phyloP scores from a whole-genome alignment of 2,888 invertebrate species.

The Mythimna lalbum region DNA sequence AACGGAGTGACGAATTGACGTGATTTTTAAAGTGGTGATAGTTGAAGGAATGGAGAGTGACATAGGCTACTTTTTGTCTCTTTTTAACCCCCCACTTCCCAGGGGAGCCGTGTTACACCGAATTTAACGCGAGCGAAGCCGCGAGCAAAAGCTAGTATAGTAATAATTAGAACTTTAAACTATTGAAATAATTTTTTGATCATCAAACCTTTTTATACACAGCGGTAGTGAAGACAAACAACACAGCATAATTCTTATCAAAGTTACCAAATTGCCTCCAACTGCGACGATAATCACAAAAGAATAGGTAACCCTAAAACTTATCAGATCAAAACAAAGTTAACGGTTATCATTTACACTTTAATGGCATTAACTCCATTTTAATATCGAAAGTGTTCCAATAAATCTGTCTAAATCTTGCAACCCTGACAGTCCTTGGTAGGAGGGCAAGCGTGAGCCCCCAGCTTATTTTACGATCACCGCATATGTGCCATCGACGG shows the following conservation, averaged over 20 bases:
- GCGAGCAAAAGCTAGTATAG: too few species aligned
- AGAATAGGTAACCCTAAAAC: slow-evolving; percentile 20
- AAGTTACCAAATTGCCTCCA: slow-evolving; percentile 1
- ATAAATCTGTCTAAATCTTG: slow-evolving; percentile 41
- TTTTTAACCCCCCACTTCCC: too few species aligned
- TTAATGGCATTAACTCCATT: slow-evolving; percentile 54
- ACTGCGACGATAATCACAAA: slow-evolving; percentile 10
- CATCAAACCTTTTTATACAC: too few species aligned
- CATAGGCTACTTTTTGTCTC: too few species aligned
- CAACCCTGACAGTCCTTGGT: slow-evolving; percentile 61
- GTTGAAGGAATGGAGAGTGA: too few species aligned
- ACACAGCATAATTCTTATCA: neutral
- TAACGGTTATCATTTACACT: slow-evolving; percentile 50
- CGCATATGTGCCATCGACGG: slow-evolving; percentile 70
- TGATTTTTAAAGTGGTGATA: too few species aligned
- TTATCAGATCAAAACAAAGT: slow-evolving; percentile 50
- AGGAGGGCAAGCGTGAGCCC: slow-evolving; percentile 53
- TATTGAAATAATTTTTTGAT: too few species aligned
- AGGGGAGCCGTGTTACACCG: too few species aligned
- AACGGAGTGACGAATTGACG: too few species aligned
- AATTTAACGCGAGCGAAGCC: too few species aligned
- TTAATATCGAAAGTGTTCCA: slow-evolving; percentile 55
- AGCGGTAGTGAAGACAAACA: neutral
- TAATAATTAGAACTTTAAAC: too few species aligned
- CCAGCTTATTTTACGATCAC: slow-evolving; percentile 68